Evolutionary conservation across 2,113 vertebrate genomes (phyloP).

Genomic region (Pluvianellus socialis): DNA sequence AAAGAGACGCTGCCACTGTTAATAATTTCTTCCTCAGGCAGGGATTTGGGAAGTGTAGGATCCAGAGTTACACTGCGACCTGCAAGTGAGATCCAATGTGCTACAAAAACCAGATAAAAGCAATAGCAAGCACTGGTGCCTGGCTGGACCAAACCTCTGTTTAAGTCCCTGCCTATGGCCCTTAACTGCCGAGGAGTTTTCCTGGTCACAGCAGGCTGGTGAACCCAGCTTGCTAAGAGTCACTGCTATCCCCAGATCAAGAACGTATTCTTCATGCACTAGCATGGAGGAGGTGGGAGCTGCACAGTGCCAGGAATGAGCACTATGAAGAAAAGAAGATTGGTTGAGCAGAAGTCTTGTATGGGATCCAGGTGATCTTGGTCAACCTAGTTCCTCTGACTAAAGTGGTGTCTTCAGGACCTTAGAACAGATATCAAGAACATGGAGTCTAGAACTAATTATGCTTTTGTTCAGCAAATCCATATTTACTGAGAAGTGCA

Average conservation of each 20-base stretch:
- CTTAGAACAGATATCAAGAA: background rate
- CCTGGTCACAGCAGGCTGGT: background rate
- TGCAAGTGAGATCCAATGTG: background rate
- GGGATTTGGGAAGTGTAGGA: background rate
- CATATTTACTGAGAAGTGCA: background rate
- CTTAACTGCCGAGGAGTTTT: background rate
- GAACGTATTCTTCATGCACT: rapidly evolving
- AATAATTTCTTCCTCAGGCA: background rate
- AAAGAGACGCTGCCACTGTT: background rate
- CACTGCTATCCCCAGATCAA: background rate
- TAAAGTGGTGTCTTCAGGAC: background rate
- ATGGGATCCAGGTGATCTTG: background rate
- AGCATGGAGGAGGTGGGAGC: background rate
- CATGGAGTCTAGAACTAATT: background rate
- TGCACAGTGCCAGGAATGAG: background rate
- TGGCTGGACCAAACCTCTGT: background rate
- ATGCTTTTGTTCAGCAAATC: background rate
- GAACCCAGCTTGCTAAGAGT: background rate
- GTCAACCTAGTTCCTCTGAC: background rate
- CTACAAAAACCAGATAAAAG: background rate
- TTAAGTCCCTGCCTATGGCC: background rate
- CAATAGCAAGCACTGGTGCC: background rate
- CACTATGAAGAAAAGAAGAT: background rate
- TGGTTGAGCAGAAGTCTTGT: background rate
- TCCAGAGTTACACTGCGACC: background rate